Conservation (phyloP, 2,888 invertebrate genomes). For the Bimastos eiseni region DNA sequence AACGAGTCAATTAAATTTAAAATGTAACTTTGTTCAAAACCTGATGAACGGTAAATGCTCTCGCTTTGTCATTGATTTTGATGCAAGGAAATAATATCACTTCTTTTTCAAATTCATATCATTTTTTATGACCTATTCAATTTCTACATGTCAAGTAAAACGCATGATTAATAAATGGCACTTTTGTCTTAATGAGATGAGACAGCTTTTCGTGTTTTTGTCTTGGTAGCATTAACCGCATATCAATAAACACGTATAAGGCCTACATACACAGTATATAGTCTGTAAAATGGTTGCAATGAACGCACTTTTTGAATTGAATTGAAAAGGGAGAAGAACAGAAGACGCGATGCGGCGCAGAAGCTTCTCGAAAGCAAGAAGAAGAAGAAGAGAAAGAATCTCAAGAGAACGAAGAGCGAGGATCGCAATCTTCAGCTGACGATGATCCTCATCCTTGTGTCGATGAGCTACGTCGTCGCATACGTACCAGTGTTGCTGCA, state of each 20-base stretch:
- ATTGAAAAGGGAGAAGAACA: slow-evolving; percentile 25
- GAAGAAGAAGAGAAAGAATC: not conserved
- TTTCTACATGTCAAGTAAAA: not conserved
- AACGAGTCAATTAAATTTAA: not conserved
- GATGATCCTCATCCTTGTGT: slow-evolving; percentile 47
- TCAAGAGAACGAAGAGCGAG: slow-evolving; percentile 24
- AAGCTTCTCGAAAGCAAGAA: not conserved
- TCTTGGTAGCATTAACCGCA: not conserved
- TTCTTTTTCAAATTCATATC: not conserved
- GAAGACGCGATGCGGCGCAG: slow-evolving; percentile 22
- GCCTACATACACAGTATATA: too few relatives aligned
- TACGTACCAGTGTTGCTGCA: slow-evolving; percentile 44
- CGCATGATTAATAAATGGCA: not conserved
- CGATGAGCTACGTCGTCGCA: slow-evolving; percentile 45
- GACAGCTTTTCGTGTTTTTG: too few relatives aligned
- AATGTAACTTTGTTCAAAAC: not conserved
- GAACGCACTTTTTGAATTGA: not conserved
- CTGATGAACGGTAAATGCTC: not conserved
- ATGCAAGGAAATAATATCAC: too few relatives aligned
- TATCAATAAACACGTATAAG: too few relatives aligned
- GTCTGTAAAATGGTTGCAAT: not conserved
- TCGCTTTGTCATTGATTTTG: not conserved
- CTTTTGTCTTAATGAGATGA: not conserved
- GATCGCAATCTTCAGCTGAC: slow-evolving; percentile 44
- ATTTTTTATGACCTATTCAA: not conserved